These are phyloP conservation scores for Scalopus aquaticus DNA, from an alignment of 2,113 vertebrate species.

Conservation along the genomic window DNA sequence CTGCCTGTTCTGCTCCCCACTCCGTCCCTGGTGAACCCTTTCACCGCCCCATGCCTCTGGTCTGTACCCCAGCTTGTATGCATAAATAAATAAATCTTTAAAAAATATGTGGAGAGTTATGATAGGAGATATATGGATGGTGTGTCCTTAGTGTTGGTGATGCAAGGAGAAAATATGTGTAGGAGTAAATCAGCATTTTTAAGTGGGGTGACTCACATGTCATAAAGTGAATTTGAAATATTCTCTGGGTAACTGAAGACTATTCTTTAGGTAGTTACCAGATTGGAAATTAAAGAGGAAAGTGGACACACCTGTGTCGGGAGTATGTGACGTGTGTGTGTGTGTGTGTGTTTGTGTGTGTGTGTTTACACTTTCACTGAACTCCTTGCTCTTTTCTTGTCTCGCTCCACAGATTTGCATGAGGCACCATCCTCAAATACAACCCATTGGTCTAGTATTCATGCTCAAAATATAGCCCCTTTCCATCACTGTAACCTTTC, in stretches of 20 bases:
- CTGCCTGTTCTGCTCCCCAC: too few species aligned
- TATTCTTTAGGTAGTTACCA: not conserved
- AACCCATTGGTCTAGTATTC: accelerated
- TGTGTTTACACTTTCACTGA: not conserved
- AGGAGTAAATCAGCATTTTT: not conserved
- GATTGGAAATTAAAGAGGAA: not conserved
- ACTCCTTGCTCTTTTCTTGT: not conserved
- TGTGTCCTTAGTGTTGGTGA: not conserved
- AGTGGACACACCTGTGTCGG: not conserved
- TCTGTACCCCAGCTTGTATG: too few species aligned
- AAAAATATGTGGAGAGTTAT: not conserved
- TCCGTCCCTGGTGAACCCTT: too few species aligned
- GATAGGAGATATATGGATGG: not conserved
- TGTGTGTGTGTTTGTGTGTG: not conserved
- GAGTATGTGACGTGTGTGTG: not conserved
- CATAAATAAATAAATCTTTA: too few species aligned
- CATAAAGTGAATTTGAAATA: not conserved
- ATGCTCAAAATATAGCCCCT: not conserved
- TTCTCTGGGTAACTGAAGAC: not conserved
- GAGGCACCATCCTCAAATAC: not conserved
- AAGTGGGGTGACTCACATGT: not conserved
- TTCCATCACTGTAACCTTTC: not conserved
- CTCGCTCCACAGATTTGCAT: not conserved
- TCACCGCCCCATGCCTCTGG: too few species aligned
- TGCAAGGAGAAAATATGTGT: not conserved